A percentile compares a stretch with the other conserved stretches of the same genome.
phyloP scores from a whole-genome alignment of 1,140 invertebrate genomes.

The Cyphomyrmex costatus region DNA sequence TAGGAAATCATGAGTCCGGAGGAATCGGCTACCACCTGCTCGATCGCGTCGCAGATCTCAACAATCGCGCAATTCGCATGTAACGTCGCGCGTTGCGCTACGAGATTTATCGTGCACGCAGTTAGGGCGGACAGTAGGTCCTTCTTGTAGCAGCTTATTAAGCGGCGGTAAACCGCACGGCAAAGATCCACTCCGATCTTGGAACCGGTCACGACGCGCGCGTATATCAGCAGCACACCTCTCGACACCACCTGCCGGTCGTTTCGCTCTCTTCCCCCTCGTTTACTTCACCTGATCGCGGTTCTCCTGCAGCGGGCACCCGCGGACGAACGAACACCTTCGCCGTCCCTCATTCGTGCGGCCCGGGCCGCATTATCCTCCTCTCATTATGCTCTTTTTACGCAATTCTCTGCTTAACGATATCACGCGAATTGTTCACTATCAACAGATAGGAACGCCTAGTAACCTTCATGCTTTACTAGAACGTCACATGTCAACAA shows the following conservation, averaged over 20 bases:
- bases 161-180: conserved; percentile 76
- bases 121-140: conserved; percentile 52
- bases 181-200: conserved; percentile 63
- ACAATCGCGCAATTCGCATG: conserved; percentile 63
- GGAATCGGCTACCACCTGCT: conserved; percentile 64
- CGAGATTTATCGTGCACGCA: conserved; percentile 78
- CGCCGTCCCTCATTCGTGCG: conserved; percentile 20
- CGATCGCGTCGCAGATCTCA: background rate
- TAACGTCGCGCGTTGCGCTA: conserved; percentile 40
- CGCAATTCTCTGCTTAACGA: conserved; percentile 27
- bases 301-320: conserved; percentile 24
- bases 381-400: conserved; percentile 43
- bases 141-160: conserved; percentile 82
- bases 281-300: conserved; percentile 21
- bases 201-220: conserved; percentile 76
- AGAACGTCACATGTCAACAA: background rate
- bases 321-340: conserved; percentile 38
- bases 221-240: conserved; percentile 59
- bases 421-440: conserved; percentile 17
- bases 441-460: background rate
- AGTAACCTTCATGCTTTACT: background rate
- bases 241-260: conserved; percentile 70
- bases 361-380: conserved; percentile 40
- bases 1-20: conserved; percentile 23
- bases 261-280: conserved; percentile 2